Conservation (phyloP, 2,888 invertebrate genomes). For the Agrochola lychnidis region DNA sequence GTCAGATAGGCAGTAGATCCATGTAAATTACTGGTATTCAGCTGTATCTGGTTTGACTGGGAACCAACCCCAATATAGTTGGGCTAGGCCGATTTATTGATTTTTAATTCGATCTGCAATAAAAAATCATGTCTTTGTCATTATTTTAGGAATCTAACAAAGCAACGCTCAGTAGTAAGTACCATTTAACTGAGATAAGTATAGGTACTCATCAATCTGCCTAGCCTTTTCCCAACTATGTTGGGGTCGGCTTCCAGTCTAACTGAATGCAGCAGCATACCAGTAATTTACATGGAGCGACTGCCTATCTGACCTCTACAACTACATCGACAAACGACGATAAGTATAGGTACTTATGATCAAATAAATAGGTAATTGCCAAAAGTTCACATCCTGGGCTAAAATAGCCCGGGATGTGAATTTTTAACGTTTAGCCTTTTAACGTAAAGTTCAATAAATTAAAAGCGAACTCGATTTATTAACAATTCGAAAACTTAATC, state of each 20-base stretch:
- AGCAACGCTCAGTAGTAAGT: neutral
- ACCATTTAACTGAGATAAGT: neutral
- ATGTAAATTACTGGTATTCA: neutral
- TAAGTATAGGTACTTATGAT: neutral
- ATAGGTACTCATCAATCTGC: too few relatives aligned
- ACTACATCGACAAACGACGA: too few relatives aligned
- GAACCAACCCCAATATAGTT: neutral
- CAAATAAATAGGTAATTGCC: neutral
- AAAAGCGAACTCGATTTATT: neutral
- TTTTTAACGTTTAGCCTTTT: too few relatives aligned
- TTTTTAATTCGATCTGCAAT: neutral
- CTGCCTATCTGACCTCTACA: too few relatives aligned
- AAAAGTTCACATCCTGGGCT: neutral
- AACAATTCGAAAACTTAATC: too few relatives aligned
- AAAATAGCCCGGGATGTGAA: too few relatives aligned
- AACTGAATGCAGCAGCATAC: too few relatives aligned
- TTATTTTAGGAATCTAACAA: neutral
- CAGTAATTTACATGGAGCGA: too few relatives aligned
- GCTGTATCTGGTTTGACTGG: neutral
- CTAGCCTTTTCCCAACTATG: too few relatives aligned
- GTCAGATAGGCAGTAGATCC: too few relatives aligned
- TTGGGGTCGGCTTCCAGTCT: too few relatives aligned
- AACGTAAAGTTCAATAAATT: neutral
- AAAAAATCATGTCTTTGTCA: neutral
- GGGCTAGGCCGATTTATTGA: neutral